Evolutionary conservation across 2,113 vertebrate genomes (phyloP).

Genomic region (crab-eating macaque (Macaca fascicularis)): DNA sequence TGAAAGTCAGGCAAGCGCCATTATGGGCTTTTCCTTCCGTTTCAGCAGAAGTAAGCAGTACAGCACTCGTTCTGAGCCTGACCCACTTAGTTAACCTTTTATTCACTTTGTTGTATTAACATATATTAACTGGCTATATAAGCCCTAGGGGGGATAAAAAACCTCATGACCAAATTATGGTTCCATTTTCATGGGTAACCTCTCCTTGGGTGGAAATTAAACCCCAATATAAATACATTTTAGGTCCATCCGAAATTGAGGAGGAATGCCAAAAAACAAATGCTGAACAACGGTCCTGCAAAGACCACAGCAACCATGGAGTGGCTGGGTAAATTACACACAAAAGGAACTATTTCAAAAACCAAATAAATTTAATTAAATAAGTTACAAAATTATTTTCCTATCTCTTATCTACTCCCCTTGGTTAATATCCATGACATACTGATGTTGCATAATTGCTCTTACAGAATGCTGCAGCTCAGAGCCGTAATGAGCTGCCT

Average conservation of each 20-base stretch:
- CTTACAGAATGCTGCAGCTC: conserved; percentile 74
- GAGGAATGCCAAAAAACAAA: conserved; percentile 57
- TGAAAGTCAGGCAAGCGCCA: conserved; percentile 81
- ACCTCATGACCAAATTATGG: conserved; percentile 71
- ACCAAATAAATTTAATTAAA: conserved; percentile 80
- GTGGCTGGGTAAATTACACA: conserved; percentile 59
- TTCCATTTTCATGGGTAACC: conserved; percentile 79
- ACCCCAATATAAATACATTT: conserved; percentile 70
- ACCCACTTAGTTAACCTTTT: conserved; percentile 80
- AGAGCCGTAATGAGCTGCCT: conserved; percentile 78
- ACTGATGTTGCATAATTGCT: conserved; percentile 74
- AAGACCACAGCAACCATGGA: conserved; percentile 60
- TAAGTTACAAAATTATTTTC: conserved; percentile 77
- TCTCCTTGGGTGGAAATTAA: conserved; percentile 79
- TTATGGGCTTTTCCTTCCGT: conserved; percentile 80
- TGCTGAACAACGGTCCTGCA: neutral
- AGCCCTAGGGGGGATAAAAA: conserved; percentile 71
- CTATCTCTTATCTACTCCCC: conserved; percentile 69
- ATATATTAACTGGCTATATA: conserved; percentile 81
- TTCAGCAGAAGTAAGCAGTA: conserved; percentile 73
- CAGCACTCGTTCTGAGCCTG: conserved; percentile 65
- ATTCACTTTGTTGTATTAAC: conserved; percentile 81
- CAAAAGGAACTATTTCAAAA: conserved; percentile 71
- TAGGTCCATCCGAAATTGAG: conserved; percentile 70
- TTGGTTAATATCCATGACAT: conserved; percentile 72